phyloP scores from a whole-genome alignment of 2,888 invertebrate species.

The Neria commutata region DNA sequence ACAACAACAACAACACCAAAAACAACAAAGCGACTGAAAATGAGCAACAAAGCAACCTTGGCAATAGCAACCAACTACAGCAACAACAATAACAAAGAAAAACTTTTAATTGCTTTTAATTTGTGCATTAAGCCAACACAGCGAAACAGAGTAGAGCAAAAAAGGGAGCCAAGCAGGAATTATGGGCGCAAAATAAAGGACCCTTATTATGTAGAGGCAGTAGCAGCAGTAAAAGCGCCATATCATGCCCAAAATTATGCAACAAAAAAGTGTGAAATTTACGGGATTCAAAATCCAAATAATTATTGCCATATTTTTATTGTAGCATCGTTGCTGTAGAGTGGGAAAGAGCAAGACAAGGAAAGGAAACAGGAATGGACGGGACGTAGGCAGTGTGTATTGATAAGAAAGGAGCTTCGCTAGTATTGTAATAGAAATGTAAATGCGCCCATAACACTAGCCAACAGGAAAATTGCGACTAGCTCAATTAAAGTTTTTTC shows the following conservation, averaged over 20 bases:
- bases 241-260: slow-evolving; percentile 10
- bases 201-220: not conserved
- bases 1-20: not conserved
- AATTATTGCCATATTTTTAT: not conserved
- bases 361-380: too few species aligned
- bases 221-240: not conserved
- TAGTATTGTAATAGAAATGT: too few species aligned
- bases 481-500: too few species aligned
- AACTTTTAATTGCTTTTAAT: slow-evolving; percentile 15
- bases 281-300: not conserved
- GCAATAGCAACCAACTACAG: not conserved
- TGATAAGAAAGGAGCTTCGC: too few species aligned
- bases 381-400: too few species aligned
- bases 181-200: not conserved
- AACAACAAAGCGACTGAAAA: too few species aligned
- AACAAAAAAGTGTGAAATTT: not conserved
- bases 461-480: too few species aligned
- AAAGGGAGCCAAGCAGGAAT: not conserved
- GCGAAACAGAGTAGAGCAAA: not conserved
- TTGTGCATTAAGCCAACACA: slow-evolving; percentile 5
- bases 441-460: too few species aligned
- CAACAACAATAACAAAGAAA: not conserved
- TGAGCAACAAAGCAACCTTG: too few species aligned
- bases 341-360: too few species aligned
- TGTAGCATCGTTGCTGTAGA: too few species aligned